Base-by-base conservation (phyloP, 1,140 invertebrate genomes). In the Drosophila saltans region DNA sequence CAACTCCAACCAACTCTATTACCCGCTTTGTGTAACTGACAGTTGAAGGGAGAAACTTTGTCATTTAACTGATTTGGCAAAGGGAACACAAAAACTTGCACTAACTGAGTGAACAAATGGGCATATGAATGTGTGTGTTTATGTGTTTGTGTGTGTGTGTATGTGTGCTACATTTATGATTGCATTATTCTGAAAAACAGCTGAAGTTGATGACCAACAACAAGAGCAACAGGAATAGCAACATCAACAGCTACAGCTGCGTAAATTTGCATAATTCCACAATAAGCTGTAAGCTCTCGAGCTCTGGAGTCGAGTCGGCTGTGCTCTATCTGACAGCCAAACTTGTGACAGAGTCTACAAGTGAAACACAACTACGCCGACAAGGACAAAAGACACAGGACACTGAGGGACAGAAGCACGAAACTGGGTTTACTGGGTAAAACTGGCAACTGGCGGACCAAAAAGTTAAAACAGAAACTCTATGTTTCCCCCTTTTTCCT, bases 201-300 rank as follows among this genome's bases (percentile, higher is more conserved):
- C 70, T 71, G 36, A 81, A 81, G 73, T 56, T 69, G 70, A 80
- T 66, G 77, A 66, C 78, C 65, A 61, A 69, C 58, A 60, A 33
- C 36, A 52, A 66, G 28, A 55, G n/a, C 57, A 55, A 56, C 65
- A 65, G 11, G 21, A 66, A 71, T 58, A 67, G 48, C 59, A 69
- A 72, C 68, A 75, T 48, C 77, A 64, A 62, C 69, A 63, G 59
- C 66, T 67, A 73, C 74, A 78, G 70, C 76, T 82, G 72, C 69
- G 66, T 76, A 65, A 76, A 82, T 83, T 83, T 83, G 80, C 80
- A 83, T 83, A 82, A 82, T 83, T 82, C 76, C 80, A 56, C 75
- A 82, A 82, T 79, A 79, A 76, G 80, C 80, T 66, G 52, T n/a
- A 65, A 65, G 71, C 52, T 67, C 66, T 65, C 45, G 26, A 52